Evolutionary conservation across 1,140 invertebrate species (phyloP).

Genomic region (Aphaenogaster ashmeadi): DNA sequence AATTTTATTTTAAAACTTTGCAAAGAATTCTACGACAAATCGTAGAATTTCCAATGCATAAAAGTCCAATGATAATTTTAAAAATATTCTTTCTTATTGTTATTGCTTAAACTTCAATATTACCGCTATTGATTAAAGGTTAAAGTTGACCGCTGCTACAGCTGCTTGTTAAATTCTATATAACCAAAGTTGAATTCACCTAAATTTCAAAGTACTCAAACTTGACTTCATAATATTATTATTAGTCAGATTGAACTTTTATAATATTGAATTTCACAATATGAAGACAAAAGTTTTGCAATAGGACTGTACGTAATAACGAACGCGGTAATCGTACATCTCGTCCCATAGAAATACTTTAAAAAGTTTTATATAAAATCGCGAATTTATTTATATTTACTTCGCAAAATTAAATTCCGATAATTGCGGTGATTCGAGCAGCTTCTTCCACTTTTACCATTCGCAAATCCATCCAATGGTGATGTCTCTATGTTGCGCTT

Average conservation of each 20-base stretch:
- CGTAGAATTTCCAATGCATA: background rate
- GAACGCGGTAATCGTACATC: background rate
- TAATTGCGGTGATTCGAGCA: background rate
- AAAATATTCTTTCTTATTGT: background rate
- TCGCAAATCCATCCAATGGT: background rate
- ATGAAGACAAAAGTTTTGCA: background rate
- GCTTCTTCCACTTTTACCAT: background rate
- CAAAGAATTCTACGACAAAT: background rate
- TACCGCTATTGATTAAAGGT: slow-evolving; percentile 12
- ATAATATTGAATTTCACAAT: slow-evolving; percentile 1
- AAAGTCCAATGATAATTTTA: background rate
- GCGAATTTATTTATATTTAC: background rate
- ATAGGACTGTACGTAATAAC: background rate
- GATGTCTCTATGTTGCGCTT: slow-evolving; percentile 24
- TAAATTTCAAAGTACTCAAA: slow-evolving; percentile 31
- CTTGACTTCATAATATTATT: slow-evolving; percentile 24
- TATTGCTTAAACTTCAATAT: slow-evolving; percentile 22
- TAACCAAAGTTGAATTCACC: slow-evolving; percentile 30
- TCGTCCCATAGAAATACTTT: background rate
- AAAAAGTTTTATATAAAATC: slow-evolving; percentile 7
- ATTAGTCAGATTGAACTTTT: slow-evolving; percentile 33
- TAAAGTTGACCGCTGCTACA: slow-evolving; percentile 16
- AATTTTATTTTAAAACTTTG: background rate
- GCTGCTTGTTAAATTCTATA: slow-evolving; percentile 28
- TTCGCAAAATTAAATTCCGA: background rate